Base-by-base conservation (phyloP, 2,113 vertebrate genomes). In the Ceyx margarethae region DNA sequence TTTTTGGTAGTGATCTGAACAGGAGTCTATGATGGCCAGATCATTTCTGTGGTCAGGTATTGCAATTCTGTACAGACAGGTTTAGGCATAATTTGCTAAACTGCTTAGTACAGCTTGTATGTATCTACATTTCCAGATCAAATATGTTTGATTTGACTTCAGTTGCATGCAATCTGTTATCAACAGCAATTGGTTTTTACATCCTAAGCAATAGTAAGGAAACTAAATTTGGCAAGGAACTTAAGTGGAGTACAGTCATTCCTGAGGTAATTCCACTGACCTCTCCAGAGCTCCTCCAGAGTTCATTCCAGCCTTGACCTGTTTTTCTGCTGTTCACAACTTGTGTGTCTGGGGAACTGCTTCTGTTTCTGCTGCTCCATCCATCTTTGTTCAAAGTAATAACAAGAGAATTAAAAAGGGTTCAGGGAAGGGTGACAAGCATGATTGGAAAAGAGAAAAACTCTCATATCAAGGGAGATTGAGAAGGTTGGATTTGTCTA, bases 231-330 rank as follows among this genome's bases (percentile, higher is more conserved):
- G 61, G 72, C 84, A 82, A 87, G 43, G 40, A 90, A 60, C 51
- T 50, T 54, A 62, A 69, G 54, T 57, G 33, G 67, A 89, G 53
- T 42, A 33, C 14, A 10, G 18, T 91, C 71, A 84, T 88, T 93
- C 88, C 61, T 91, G 62, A 84, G 67, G 69, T 78, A 56, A 67
- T 51, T 89, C 51, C 1, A 3, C 35, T 80, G 89, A 80, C 83
- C 79, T 87, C 1, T 0, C 54, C 53, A 56, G 71, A 85, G 56
- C 60, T 82, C 50, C 74, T 83, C 46, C 73, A 35, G 88, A 69
- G 79, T 81, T 92, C 74, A 75, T 23, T 51, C 71, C 69, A 71
- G 82, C 81, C 92, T 95, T 95, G 92, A 92, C 69, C 54, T 82
- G 81, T 67, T 89, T 89, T 92, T 90, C 69, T 85, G 53, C 19